Percentiles rank a stretch among this genome's conserved stretches.
phyloP scores from a whole-genome alignment of 2,888 invertebrate species.

The Parasteatoda lunata region DNA sequence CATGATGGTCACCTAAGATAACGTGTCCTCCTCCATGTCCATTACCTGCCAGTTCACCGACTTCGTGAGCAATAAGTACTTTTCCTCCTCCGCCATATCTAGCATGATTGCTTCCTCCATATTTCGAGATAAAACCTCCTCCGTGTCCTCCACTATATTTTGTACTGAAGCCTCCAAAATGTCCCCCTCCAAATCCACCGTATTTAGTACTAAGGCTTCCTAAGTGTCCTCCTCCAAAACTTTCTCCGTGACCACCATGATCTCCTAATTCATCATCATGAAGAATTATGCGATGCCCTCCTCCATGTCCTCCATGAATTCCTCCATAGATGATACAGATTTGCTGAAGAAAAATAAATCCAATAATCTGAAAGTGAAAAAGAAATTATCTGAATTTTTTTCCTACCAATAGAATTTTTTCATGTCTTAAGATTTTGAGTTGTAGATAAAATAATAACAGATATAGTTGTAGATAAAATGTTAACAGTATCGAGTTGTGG shows the following conservation, averaged over 20 bases:
- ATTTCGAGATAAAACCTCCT: background rate
- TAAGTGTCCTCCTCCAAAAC: slow-evolving; percentile 8
- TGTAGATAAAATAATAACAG: too few species aligned
- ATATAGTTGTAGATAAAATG: too few species aligned
- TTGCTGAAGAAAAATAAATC: background rate
- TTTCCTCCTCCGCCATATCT: slow-evolving; percentile 15
- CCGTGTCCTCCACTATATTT: slow-evolving; percentile 12
- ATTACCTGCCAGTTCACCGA: slow-evolving; percentile 22
- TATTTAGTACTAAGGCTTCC: slow-evolving; percentile 6
- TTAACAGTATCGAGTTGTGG: too few species aligned
- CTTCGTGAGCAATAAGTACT: slow-evolving; percentile 44
- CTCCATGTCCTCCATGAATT: slow-evolving; percentile 33
- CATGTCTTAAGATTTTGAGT: too few species aligned
- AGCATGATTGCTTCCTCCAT: background rate
- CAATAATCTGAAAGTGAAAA: slow-evolving; percentile 18
- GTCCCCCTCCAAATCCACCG: slow-evolving; percentile 12
- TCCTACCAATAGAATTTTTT: too few species aligned
- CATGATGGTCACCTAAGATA: slow-evolving; percentile 8
- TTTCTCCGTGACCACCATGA: background rate
- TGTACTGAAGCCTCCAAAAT: slow-evolving; percentile 2
- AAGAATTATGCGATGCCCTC: background rate
- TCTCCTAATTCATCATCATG: background rate
- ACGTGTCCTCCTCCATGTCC: slow-evolving; percentile 15
- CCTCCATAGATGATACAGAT: slow-evolving; percentile 11
- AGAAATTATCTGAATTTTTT: too few species aligned